These are phyloP conservation scores for Pelobates fuscus DNA, from an alignment of 2,113 vertebrate species.

Conservation along the genomic window DNA sequence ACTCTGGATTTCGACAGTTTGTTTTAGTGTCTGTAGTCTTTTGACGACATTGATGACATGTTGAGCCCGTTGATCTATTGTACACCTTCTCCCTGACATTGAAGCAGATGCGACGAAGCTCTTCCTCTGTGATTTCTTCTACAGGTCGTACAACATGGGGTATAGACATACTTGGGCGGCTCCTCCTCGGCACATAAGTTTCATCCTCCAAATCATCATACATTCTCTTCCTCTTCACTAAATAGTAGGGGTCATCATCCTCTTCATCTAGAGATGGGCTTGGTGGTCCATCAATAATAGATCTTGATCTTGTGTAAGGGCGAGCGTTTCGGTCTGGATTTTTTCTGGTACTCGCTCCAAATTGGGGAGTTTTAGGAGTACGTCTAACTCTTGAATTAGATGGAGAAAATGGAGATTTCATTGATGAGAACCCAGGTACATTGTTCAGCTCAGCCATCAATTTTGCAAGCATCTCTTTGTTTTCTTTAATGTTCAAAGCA, in stretches of 20 bases:
- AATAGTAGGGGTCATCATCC: conserved; percentile 75
- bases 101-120: conserved; percentile 81
- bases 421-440: conserved; percentile 79
- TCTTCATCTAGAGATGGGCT: conserved; percentile 73
- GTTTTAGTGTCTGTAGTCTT: conserved; percentile 97
- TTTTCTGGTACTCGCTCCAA: conserved; percentile 63
- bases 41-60: conserved; percentile 96
- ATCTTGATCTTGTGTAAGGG: conserved; percentile 86
- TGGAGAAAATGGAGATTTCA: conserved; percentile 63
- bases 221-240: conserved; percentile 82
- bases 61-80: conserved; percentile 83
- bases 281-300: conserved; percentile 77
- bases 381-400: conserved; percentile 70
- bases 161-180: conserved; percentile 73
- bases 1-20: conserved; percentile 88
- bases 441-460: conserved; percentile 92
- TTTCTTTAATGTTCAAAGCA: conserved; percentile 96
- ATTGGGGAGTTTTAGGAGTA: conserved; percentile 55
- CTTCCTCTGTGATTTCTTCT: conserved; percentile 82
- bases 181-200: conserved; percentile 67
- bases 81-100: conserved; percentile 88
- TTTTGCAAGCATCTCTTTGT: conserved; percentile 97
- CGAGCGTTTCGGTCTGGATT: conserved; percentile 80
- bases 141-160: conserved; percentile 87
- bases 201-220: conserved; percentile 72